Evolutionary conservation across 2,113 vertebrate species (phyloP).

Genomic region (Larimichthys polyactis): DNA sequence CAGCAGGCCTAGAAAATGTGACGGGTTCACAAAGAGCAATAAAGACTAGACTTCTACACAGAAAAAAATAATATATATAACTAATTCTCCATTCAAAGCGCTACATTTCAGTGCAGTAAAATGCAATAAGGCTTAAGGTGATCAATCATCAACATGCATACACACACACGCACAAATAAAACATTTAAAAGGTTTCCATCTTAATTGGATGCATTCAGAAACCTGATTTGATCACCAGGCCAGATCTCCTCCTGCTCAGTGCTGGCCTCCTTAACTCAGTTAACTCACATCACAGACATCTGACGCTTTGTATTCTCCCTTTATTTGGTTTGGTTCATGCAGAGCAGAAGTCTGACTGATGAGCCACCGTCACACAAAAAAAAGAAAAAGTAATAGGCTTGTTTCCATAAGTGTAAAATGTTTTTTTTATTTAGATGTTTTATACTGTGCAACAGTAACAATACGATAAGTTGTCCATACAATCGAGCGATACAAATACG

Average conservation of each 20-base stretch:
- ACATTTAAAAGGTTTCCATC: not conserved
- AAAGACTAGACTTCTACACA: not conserved
- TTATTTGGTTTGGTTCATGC: not conserved
- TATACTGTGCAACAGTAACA: conserved; percentile 90
- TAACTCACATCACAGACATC: conserved; percentile 32
- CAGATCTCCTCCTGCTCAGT: conserved; percentile 5
- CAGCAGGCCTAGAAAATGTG: not conserved
- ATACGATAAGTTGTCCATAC: conserved; percentile 87
- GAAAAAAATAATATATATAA: too few relatives aligned
- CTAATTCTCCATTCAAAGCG: not conserved
- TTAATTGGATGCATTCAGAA: conserved; percentile 6
- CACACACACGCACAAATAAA: not conserved
- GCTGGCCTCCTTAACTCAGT: conserved; percentile 27
- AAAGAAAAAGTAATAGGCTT: not conserved
- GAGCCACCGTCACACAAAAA: too few relatives aligned
- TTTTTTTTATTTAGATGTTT: conserved; percentile 87
- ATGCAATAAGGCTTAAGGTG: not conserved
- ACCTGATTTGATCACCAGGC: conserved; percentile 8
- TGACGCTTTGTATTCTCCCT: conserved; percentile 21
- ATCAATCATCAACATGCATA: not conserved
- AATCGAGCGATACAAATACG: conserved; percentile 85
- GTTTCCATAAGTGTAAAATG: conserved; percentile 85
- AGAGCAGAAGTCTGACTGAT: not conserved
- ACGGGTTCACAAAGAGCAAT: not conserved
- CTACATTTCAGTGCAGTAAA: not conserved